A percentile compares a stretch with the other conserved stretches of the same genome.
These are phyloP conservation scores for Myiagra hebetior DNA, from an alignment of 2,113 vertebrate species.

Conservation along the genomic window DNA sequence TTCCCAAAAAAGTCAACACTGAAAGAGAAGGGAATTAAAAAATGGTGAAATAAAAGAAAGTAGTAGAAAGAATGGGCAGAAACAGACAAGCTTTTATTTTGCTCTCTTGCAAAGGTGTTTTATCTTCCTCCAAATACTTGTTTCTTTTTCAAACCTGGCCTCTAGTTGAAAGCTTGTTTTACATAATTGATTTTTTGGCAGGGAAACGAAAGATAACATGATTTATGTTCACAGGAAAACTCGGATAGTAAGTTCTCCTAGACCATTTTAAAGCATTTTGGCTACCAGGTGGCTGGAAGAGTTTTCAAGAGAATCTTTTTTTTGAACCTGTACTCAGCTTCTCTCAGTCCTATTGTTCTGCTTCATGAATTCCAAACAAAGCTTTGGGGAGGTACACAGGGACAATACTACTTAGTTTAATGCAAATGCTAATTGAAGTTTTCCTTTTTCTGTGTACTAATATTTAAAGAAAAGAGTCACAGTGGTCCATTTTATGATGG, in stretches of 20 bases:
- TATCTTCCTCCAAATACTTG: not conserved
- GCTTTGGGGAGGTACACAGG: not conserved
- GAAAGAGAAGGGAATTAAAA: not conserved
- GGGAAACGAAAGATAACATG: not conserved
- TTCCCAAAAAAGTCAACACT: not conserved
- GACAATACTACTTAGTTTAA: not conserved
- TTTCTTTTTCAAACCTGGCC: not conserved
- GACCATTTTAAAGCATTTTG: not conserved
- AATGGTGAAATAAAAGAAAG: not conserved
- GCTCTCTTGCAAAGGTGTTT: not conserved
- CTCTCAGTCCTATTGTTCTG: not conserved
- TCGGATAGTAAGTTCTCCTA: not conserved
- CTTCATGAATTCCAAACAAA: not conserved
- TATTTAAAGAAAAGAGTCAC: not conserved
- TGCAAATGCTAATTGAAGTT: not conserved
- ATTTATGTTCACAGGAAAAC: not conserved
- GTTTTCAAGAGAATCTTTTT: not conserved
- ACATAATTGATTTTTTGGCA: not conserved
- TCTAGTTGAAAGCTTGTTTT: not conserved
- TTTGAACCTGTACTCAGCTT: not conserved
- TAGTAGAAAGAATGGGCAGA: not conserved
- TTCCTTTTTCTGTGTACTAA: not conserved
- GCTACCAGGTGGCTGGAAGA: not conserved
- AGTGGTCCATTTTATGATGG: not conserved
- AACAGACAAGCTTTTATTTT: not conserved